A percentile compares a stretch with the other conserved stretches of the same genome.
Conservation (phyloP, 1,140 invertebrate species). For the Agrypnia vestita region DNA sequence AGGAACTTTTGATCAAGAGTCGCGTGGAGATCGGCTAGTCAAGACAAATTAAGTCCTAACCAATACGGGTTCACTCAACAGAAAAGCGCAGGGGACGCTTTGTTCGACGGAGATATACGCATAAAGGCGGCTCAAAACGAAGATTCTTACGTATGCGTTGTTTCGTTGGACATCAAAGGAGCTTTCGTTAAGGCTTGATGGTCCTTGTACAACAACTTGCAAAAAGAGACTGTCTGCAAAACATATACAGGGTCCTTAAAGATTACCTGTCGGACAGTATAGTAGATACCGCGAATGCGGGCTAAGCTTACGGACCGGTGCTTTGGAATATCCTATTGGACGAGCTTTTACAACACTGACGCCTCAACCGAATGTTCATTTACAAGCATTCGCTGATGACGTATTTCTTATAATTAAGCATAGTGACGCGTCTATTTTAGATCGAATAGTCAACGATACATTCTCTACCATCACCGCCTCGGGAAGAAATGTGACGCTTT, state of each 20-base stretch:
- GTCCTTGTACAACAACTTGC: too few relatives aligned
- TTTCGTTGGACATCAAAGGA: background rate
- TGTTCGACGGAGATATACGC: background rate
- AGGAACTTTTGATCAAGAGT: conserved; percentile 5
- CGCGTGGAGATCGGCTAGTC: background rate
- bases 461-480: too few relatives aligned
- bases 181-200: background rate
- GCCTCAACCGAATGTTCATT: too few relatives aligned
- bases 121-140: background rate
- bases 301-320: background rate
- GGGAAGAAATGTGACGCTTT: too few relatives aligned
- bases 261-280: background rate
- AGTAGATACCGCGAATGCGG: conserved; percentile 61
- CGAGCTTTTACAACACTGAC: too few relatives aligned
- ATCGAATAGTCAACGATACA: too few relatives aligned
- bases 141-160: background rate
- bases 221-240: too few relatives aligned
- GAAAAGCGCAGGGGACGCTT: conserved; percentile 1
- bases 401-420: too few relatives aligned
- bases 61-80: conserved; percentile 12
- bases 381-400: too few relatives aligned
- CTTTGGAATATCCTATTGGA: conserved; percentile 22
- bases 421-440: too few relatives aligned
- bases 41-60: background rate
- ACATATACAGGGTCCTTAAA: background rate